Percentiles rank a stretch among this genome's conserved stretches.
Evolutionary conservation across 2,797 vertebrate species (phyloP).

Genomic region (Anisognathus igniventris): DNA sequence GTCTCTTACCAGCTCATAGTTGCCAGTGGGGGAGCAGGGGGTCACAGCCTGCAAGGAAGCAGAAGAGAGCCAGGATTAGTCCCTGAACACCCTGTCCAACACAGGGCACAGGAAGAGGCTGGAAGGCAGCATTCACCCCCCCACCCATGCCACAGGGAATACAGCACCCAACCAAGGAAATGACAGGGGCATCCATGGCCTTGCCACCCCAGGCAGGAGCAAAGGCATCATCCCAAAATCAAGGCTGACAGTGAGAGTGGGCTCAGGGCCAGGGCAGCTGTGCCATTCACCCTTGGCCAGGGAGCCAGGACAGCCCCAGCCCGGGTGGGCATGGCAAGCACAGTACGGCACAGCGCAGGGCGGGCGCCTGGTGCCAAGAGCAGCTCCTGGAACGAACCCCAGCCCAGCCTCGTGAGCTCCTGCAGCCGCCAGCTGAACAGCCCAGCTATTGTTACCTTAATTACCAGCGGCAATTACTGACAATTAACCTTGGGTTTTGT

Average conservation of each 20-base stretch:
- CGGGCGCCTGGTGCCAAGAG: not conserved
- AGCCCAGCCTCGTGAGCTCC: slow-evolving; percentile 25
- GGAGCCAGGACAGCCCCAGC: not conserved
- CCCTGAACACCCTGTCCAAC: not conserved
- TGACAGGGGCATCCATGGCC: not conserved
- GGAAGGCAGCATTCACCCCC: not conserved
- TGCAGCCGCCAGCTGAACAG: slow-evolving; percentile 49
- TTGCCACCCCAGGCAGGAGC: not conserved
- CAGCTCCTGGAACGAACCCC: slow-evolving; percentile 47
- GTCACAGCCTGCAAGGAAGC: slow-evolving; percentile 69
- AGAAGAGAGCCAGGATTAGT: slow-evolving; percentile 48
- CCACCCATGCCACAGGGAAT: not conserved
- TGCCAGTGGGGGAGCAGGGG: slow-evolving; percentile 69
- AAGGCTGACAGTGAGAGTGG: fast-evolving
- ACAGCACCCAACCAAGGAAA: fast-evolving
- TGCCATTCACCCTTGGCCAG: not conserved
- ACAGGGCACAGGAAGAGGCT: fast-evolving
- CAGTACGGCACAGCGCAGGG: fast-evolving
- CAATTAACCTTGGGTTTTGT: slow-evolving; percentile 62
- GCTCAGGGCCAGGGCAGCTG: not conserved
- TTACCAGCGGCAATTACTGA: slow-evolving; percentile 69
- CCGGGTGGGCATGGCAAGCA: not conserved
- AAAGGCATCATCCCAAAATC: not conserved
- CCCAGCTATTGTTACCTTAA: slow-evolving; percentile 64
- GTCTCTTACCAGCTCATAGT: slow-evolving; percentile 73